phyloP scores from a whole-genome alignment of 2,797 vertebrate species.

The Pantherophis vulpinus region DNA sequence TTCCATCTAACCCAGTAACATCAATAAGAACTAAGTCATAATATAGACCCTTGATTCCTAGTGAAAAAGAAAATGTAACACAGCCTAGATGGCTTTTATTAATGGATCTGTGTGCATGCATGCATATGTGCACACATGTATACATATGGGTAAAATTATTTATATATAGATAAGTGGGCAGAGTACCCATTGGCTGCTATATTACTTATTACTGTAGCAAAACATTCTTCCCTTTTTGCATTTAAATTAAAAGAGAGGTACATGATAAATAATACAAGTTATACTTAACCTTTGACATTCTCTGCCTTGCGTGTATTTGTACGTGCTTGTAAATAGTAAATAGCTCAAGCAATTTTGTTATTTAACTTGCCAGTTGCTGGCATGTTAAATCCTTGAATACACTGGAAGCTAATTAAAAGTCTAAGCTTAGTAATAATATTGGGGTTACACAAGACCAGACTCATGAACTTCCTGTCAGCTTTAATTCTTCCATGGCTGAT shows the following conservation, averaged over 20 bases:
- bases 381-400: not conserved
- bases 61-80: not conserved
- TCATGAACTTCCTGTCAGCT: not conserved
- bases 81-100: not conserved
- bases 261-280: slow-evolving; percentile 28
- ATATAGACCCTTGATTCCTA: not conserved
- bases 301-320: not conserved
- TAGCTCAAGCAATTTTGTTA: not conserved
- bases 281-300: not conserved
- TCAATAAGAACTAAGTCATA: not conserved
- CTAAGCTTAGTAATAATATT: not conserved
- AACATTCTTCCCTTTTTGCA: not conserved
- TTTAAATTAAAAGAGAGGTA: not conserved
- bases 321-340: not conserved
- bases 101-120: not conserved
- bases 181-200: not conserved
- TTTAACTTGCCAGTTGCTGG: not conserved
- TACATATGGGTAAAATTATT: not conserved
- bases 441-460: not conserved
- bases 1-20: not conserved
- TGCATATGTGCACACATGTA: not conserved
- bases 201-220: not conserved
- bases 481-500: not conserved
- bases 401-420: slow-evolving; percentile 11
- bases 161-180: not conserved